A percentile compares a stretch with the other conserved stretches of the same genome.
Evolutionary conservation across 2,888 invertebrate genomes (phyloP).

Genomic region (Aporophyla nigra): DNA sequence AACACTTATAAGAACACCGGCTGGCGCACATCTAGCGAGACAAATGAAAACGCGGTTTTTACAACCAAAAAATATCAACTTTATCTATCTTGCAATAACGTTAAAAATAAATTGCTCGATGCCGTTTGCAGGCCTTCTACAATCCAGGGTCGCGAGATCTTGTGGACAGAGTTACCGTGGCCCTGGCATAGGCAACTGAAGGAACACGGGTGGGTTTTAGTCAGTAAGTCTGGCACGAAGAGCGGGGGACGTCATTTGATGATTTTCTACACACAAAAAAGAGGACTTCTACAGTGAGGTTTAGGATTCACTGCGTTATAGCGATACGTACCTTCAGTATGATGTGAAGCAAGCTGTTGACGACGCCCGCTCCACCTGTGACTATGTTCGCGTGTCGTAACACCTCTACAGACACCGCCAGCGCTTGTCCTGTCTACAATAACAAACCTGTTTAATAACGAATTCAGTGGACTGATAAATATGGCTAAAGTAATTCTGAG

Average conservation of each 20-base stretch:
- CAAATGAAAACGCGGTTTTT: background rate
- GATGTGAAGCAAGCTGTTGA: conserved; percentile 85
- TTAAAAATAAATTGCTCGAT: background rate
- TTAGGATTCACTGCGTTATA: background rate
- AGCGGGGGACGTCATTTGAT: no score
- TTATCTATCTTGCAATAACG: background rate
- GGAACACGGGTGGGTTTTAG: no score
- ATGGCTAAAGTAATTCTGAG: background rate
- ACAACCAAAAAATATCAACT: background rate
- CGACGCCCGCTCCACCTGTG: conserved; percentile 86
- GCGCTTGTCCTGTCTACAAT: conserved; percentile 82
- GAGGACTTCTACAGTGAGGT: background rate
- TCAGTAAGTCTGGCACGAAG: no score
- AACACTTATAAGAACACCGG: background rate
- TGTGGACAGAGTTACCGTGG: no score
- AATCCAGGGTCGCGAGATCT: no score
- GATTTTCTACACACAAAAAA: no score
- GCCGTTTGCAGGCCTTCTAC: background rate
- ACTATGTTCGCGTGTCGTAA: conserved; percentile 85
- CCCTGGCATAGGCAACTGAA: no score
- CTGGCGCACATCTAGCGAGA: background rate
- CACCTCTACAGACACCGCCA: conserved; percentile 85
- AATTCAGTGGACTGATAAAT: background rate
- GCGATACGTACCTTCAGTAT: conserved; percentile 80
- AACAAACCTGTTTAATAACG: background rate